Evolutionary conservation across 2,113 vertebrate species (phyloP).

Genomic region (Leuciscus idus): DNA sequence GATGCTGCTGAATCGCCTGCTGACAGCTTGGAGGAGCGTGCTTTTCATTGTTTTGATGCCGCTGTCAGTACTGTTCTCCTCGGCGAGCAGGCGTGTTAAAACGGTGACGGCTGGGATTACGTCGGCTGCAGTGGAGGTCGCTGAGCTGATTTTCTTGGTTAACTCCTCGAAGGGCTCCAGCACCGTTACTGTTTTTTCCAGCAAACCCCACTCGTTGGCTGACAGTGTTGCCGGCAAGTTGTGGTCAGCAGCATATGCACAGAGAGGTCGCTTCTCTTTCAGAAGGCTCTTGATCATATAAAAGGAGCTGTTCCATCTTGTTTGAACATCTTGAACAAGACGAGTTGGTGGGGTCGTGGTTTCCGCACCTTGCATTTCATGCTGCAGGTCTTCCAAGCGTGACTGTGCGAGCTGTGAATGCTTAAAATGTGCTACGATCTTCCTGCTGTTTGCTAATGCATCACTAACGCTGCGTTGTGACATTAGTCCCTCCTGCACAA

Average conservation of each 20-base stretch:
- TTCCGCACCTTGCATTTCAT: conserved; percentile 2
- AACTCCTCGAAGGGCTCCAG: conserved; percentile 20
- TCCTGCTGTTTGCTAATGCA: no score
- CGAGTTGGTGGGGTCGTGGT: neutral
- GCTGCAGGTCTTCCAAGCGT: conserved; percentile 24
- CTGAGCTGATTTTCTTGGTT: no score
- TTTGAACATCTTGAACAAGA: conserved; percentile 37
- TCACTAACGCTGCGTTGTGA: neutral
- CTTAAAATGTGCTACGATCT: no score
- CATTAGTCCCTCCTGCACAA: conserved; percentile 8
- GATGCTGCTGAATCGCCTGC: neutral
- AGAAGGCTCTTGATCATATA: conserved; percentile 39
- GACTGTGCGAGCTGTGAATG: no score
- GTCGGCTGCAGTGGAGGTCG: no score
- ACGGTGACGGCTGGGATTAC: no score
- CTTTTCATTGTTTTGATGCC: conserved; percentile 34
- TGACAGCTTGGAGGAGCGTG: conserved; percentile 23
- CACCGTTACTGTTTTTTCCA: conserved; percentile 32
- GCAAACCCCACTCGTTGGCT: conserved; percentile 30
- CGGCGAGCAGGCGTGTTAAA: no score
- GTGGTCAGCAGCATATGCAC: conserved; percentile 22
- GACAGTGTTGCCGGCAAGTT: conserved; percentile 20
- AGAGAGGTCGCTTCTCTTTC: conserved; percentile 11
- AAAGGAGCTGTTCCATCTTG: conserved; percentile 40
- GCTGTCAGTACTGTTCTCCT: no score